phyloP scores from a whole-genome alignment of 1,140 invertebrate species.

The Drosophila sechellia region DNA sequence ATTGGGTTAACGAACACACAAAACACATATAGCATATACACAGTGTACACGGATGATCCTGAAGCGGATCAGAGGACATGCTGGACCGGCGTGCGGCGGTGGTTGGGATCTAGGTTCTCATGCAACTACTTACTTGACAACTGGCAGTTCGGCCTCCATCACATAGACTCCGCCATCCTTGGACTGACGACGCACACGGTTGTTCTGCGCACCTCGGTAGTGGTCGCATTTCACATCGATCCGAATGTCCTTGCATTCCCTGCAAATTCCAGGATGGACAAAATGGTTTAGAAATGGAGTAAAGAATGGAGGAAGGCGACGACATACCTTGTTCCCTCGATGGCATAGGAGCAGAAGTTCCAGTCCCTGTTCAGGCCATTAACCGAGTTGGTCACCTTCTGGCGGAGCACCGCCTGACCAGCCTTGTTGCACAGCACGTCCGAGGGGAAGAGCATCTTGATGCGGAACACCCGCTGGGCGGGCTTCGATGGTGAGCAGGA shows the following conservation, averaged over 20 bases:
- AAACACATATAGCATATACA: conserved; percentile 61
- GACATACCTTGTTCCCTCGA: conserved; percentile 86
- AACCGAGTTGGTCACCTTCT: conserved; percentile 94
- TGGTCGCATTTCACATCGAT: conserved; percentile 96
- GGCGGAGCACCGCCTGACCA: conserved; percentile 94
- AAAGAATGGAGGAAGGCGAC: rapidly evolving
- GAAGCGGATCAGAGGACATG: conserved; percentile 27
- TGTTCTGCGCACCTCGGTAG: conserved; percentile 85
- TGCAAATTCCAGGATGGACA: conserved; percentile 67
- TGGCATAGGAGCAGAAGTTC: conserved; percentile 96
- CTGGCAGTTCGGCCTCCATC: conserved; percentile 91
- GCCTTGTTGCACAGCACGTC: conserved; percentile 97
- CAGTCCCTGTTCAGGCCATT: conserved; percentile 95
- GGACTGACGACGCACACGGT: conserved; percentile 88
- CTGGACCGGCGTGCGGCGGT: conserved; percentile 8
- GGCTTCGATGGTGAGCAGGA: conserved; percentile 94
- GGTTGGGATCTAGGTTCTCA: neutral
- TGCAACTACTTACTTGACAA: conserved; percentile 89
- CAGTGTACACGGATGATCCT: conserved; percentile 34
- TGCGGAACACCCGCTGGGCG: conserved; percentile 96
- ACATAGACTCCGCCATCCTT: conserved; percentile 91
- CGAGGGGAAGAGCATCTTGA: conserved; percentile 96
- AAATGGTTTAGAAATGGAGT: neutral
- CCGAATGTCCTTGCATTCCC: conserved; percentile 94
- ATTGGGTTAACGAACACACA: conserved; percentile 59